Conservation (phyloP, 1,140 invertebrate species). For the Manduca sexta region DNA sequence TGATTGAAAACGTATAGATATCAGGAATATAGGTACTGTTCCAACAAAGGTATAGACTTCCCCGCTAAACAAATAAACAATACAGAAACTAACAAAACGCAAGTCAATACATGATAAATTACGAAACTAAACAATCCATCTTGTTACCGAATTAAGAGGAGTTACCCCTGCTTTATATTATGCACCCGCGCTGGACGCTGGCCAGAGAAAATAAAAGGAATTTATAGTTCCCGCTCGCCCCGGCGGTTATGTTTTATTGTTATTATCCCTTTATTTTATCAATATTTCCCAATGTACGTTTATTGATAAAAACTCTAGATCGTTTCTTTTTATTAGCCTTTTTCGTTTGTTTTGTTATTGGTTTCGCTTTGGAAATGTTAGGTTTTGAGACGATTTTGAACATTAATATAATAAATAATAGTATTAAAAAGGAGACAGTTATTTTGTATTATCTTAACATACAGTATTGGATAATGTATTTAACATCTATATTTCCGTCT, state of each 20-base stretch:
- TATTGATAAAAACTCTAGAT: neutral
- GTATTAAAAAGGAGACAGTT: too few species aligned
- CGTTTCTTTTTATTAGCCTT: neutral
- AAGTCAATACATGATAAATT: neutral
- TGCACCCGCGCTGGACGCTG: neutral
- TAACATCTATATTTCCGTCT: too few species aligned
- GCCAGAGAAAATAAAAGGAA: neutral
- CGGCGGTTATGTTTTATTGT: neutral
- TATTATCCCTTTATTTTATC: constrained; percentile 1
- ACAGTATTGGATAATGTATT: too few species aligned
- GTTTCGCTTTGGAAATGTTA: too few species aligned
- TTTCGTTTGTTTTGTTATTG: neutral
- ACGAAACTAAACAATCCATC: neutral
- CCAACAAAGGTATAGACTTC: too few species aligned
- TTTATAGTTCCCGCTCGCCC: neutral
- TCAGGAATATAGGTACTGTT: too few species aligned
- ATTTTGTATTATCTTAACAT: too few species aligned
- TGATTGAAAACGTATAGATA: too few species aligned
- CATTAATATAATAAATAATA: too few species aligned
- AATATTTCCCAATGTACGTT: neutral
- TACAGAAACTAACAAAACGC: neutral
- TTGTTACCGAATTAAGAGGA: neutral
- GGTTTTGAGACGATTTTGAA: too few species aligned
- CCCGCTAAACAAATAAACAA: too few species aligned
- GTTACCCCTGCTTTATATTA: neutral